Evolutionary conservation across 2,113 vertebrate genomes (phyloP).

Genomic region (Odontophorus gujanensis): DNA sequence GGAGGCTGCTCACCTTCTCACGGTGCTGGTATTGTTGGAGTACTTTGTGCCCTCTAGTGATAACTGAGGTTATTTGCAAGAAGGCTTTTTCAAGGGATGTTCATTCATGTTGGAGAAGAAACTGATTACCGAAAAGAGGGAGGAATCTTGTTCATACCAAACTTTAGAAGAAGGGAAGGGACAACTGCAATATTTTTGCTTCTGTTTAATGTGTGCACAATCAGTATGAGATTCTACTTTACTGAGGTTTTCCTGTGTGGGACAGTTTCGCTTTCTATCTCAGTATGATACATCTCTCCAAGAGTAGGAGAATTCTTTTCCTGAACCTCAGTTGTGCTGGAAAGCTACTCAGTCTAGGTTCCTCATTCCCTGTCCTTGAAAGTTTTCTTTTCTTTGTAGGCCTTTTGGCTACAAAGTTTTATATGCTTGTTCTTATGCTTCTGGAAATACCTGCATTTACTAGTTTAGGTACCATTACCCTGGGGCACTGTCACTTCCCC

Average conservation of each 20-base stretch:
- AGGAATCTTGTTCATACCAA: not conserved
- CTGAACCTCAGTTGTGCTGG: not conserved
- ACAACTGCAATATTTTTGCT: not conserved
- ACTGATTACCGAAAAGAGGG: not conserved
- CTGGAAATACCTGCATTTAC: not conserved
- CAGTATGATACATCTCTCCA: not conserved
- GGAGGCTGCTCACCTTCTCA: not conserved
- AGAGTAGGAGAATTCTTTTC: conserved; percentile 17
- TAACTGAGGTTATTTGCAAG: not conserved
- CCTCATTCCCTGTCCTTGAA: not conserved
- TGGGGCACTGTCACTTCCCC: accelerated
- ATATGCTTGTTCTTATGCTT: not conserved
- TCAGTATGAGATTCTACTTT: not conserved
- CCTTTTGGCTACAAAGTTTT: not conserved
- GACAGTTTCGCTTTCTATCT: conserved; percentile 16
- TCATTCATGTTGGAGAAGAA: accelerated
- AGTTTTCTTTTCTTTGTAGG: not conserved
- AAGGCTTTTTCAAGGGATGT: not conserved
- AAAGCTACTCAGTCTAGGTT: not conserved
- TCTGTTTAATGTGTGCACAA: not conserved
- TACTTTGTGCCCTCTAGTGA: conserved; percentile 43
- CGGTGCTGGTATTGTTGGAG: not conserved
- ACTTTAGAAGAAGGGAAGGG: not conserved
- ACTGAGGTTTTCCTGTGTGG: not conserved
- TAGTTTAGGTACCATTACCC: not conserved